phyloP scores from a whole-genome alignment of 2,797 vertebrate species.

The Darevskia mixta region DNA sequence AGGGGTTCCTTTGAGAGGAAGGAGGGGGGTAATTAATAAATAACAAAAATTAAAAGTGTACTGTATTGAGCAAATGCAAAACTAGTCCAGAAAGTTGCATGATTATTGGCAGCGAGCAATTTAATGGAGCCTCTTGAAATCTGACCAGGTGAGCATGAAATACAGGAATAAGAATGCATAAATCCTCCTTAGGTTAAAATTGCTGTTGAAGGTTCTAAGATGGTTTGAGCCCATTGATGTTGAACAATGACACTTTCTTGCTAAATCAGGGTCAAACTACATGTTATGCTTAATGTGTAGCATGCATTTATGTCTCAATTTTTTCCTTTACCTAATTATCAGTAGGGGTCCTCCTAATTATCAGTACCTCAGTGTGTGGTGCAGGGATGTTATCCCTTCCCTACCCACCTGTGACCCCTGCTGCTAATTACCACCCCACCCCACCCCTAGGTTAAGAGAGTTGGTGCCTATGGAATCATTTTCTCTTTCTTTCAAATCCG shows the following conservation, averaged over 20 bases:
- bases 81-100: not conserved
- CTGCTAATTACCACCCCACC: not conserved
- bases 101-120: not conserved
- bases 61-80: not conserved
- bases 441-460: too few relatives aligned
- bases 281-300: too few relatives aligned
- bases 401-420: not conserved
- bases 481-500: too few relatives aligned
- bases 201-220: not conserved
- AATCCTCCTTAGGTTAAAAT: not conserved
- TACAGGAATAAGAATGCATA: not conserved
- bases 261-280: too few relatives aligned
- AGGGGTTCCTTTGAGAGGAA: not conserved
- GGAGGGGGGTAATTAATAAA: too few relatives aligned
- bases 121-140: not conserved
- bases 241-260: not conserved
- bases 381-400: too few relatives aligned
- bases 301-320: too few relatives aligned
- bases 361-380: too few relatives aligned
- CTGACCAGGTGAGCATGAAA: not conserved
- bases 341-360: too few relatives aligned
- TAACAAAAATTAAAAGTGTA: too few relatives aligned
- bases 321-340: too few relatives aligned
- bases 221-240: not conserved
- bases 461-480: too few relatives aligned